Percentiles rank a stretch among this genome's conserved stretches.
Conservation (phyloP, 1,140 invertebrate genomes). For the Hypothenemus hampei region DNA sequence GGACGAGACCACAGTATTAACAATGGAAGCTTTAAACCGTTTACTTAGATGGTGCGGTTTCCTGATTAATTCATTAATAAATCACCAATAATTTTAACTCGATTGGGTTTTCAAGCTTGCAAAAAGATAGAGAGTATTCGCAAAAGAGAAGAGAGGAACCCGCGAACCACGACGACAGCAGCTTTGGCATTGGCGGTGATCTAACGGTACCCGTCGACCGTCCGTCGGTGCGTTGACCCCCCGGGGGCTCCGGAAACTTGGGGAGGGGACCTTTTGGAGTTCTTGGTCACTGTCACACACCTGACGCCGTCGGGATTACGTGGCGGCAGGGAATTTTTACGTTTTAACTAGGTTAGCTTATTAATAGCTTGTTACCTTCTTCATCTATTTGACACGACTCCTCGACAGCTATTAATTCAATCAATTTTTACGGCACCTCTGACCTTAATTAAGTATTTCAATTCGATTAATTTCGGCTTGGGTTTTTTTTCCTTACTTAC, state of each 20-base stretch:
- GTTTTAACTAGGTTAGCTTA: conserved; percentile 22
- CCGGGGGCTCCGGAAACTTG: neutral
- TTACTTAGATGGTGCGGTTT: neutral
- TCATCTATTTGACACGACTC: conserved; percentile 13
- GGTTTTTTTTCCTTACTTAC: no score
- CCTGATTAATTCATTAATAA: neutral
- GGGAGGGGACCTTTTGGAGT: conserved; percentile 21
- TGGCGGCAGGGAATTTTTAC: conserved; percentile 24
- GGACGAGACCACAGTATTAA: conserved; percentile 8
- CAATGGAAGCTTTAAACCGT: neutral
- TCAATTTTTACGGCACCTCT: neutral
- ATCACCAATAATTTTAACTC: neutral
- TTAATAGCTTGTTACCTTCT: conserved; percentile 22
- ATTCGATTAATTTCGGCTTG: no score
- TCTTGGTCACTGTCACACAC: conserved; percentile 36
- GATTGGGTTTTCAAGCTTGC: no score
- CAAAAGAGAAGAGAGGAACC: conserved; percentile 5
- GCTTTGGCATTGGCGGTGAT: conserved; percentile 7
- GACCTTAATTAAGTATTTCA: no score
- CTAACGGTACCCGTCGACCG: conserved; percentile 24
- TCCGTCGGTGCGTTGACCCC: conserved; percentile 23
- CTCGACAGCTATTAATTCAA: no score
- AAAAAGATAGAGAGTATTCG: neutral
- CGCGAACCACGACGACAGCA: neutral
- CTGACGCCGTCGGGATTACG: conserved; percentile 27